Conservation (phyloP, 2,113 vertebrate genomes). For the Dermatemys mawii region DNA sequence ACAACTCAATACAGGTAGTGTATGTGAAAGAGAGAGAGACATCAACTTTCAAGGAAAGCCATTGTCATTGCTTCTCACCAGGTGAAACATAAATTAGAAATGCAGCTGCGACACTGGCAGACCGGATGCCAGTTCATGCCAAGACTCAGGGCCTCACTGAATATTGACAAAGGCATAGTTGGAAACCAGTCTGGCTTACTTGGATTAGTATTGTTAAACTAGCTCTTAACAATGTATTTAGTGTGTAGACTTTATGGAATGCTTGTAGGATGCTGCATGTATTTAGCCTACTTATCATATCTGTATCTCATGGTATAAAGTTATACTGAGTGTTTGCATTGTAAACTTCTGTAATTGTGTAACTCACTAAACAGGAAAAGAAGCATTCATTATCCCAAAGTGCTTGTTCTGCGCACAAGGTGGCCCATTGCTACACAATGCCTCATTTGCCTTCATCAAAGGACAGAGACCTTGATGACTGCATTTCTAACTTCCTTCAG, state of each 20-base stretch:
- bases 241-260: neutral
- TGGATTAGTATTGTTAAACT: neutral
- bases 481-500: neutral
- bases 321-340: neutral
- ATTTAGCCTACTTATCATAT: neutral
- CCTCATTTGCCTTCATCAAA: neutral
- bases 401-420: too few species aligned
- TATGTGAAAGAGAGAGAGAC: neutral
- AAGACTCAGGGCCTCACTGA: neutral
- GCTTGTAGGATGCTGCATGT: neutral
- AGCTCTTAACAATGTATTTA: neutral
- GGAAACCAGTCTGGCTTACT: neutral
- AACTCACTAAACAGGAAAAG: neutral
- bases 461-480: neutral
- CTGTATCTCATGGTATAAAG: neutral
- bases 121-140: neutral
- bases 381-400: neutral
- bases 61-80: neutral
- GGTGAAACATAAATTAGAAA: conserved; percentile 15
- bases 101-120: neutral
- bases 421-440: too few species aligned
- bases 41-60: neutral
- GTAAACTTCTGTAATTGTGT: neutral
- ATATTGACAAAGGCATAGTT: neutral
- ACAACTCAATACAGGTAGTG: neutral